phyloP scores from a whole-genome alignment of 2,888 invertebrate genomes.

The Sinhomidia bicolor region DNA sequence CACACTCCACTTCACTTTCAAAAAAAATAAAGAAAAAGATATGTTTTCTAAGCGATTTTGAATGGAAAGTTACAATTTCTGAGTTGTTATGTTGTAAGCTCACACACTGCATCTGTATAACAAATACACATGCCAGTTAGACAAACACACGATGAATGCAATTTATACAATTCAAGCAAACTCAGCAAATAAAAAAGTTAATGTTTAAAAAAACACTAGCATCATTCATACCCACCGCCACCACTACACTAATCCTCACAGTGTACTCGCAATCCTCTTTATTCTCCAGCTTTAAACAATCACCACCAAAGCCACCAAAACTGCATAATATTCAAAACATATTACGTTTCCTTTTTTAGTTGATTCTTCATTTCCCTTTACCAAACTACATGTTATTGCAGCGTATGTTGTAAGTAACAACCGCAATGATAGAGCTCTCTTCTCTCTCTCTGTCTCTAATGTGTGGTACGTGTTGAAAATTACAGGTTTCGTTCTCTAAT shows the following conservation, averaged over 20 bases:
- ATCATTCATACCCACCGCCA: no score
- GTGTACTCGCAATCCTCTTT: background rate
- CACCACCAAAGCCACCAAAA: background rate
- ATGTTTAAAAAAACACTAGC: no score
- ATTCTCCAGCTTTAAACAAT: background rate
- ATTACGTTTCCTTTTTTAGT: background rate
- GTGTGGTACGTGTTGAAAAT: slow-evolving; percentile 75
- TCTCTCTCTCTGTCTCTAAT: no score
- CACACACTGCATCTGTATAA: background rate
- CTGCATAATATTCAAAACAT: background rate
- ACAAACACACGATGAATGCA: background rate
- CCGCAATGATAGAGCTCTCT: slow-evolving; percentile 35
- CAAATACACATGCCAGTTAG: background rate
- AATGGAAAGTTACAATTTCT: slow-evolving; percentile 54
- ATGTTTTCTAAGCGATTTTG: background rate
- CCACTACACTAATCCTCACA: no score
- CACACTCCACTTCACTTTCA: slow-evolving; percentile 11
- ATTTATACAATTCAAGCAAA: background rate
- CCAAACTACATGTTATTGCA: background rate
- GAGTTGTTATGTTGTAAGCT: slow-evolving; percentile 48
- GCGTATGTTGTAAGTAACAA: slow-evolving; percentile 24
- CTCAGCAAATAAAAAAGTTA: no score
- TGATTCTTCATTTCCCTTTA: no score
- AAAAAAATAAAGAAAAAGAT: no score
- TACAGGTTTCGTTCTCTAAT: slow-evolving; percentile 71